A percentile compares a stretch with the other conserved stretches of the same genome.
phyloP scores from a whole-genome alignment of 2,797 vertebrate genomes.

The Intellagama lesueurii region DNA sequence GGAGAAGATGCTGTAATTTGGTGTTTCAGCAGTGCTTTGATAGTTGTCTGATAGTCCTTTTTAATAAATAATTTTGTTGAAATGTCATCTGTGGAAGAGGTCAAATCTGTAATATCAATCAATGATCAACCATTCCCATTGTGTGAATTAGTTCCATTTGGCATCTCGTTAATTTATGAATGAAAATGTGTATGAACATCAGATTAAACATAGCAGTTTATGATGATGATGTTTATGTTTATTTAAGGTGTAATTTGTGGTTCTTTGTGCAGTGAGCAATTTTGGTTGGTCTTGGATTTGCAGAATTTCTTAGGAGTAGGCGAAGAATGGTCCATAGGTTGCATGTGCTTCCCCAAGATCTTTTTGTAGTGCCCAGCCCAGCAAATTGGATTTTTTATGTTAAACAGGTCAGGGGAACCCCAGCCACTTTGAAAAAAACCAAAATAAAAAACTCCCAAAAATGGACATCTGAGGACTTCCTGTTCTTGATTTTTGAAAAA shows the following conservation, averaged over 20 bases:
- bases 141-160: not conserved
- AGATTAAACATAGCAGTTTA: not conserved
- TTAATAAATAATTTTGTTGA: constrained; percentile 1
- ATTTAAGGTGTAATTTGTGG: not conserved
- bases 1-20: not conserved
- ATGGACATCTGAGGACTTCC: too few relatives aligned
- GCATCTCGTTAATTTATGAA: not conserved
- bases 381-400: too few relatives aligned
- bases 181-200: not conserved
- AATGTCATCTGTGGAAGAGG: not conserved
- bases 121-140: not conserved
- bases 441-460: too few relatives aligned
- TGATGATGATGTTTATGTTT: too few relatives aligned
- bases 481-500: too few relatives aligned
- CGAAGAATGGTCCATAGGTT: too few relatives aligned
- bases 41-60: not conserved
- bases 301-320: not conserved
- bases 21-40: not conserved
- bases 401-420: too few relatives aligned
- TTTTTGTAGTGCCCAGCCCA: too few relatives aligned
- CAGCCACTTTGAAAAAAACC: too few relatives aligned
- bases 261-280: not conserved
- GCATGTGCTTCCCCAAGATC: too few relatives aligned
- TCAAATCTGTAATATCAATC: not conserved
- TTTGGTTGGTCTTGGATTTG: not conserved